These are phyloP conservation scores for Phaethornis superciliosus DNA, from an alignment of 2,113 vertebrate species.

Conservation along the genomic window DNA sequence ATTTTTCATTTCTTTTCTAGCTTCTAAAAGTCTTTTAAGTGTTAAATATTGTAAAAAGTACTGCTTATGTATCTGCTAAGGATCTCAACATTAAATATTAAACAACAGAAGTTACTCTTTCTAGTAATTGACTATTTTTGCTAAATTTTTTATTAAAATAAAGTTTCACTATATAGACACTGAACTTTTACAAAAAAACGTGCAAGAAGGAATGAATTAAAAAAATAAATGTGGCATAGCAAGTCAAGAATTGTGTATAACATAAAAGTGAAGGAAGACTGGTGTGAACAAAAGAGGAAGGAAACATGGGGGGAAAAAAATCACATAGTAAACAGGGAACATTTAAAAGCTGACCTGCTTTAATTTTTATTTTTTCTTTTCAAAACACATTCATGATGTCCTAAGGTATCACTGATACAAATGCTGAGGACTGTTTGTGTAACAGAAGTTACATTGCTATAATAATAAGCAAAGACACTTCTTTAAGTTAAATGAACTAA, in stretches of 20 bases:
- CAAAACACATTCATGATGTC: background rate
- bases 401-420: background rate
- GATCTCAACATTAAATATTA: slow-evolving; percentile 13
- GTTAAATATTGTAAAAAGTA: slow-evolving; percentile 18
- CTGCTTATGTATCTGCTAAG: background rate
- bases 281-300: background rate
- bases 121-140: background rate
- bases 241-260: background rate
- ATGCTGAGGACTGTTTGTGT: background rate
- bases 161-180: background rate
- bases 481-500: background rate
- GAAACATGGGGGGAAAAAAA: background rate
- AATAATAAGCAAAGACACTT: background rate
- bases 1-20: slow-evolving; percentile 6
- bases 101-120: background rate
- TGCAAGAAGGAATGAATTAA: background rate
- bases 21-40: background rate
- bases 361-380: background rate
- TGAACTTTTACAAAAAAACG: background rate
- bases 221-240: background rate
- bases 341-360: background rate
- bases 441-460: background rate
- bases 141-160: slow-evolving; percentile 12
- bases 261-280: background rate
- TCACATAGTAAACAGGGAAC: background rate